Evolutionary conservation across 2,888 invertebrate species (phyloP), one percentile per base, ranked within the genome.

Genomic region (Crematogaster levior): DNA sequence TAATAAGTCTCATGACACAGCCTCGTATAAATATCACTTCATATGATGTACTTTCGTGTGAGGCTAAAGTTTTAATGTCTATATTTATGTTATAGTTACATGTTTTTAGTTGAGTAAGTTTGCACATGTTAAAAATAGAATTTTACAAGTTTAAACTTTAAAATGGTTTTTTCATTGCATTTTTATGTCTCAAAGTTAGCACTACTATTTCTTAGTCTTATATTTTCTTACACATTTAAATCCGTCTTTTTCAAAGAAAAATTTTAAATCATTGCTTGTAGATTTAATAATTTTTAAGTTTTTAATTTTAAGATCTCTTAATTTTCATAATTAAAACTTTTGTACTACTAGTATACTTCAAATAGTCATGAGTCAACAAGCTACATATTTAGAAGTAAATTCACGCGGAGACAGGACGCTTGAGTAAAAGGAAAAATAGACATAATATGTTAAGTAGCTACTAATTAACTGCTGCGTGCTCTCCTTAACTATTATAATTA

Each of bases 401-500:
- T 48, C 6, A 37, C 24, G 1, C n/a, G n/a, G n/a, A n/a, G n/a
- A n/a, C n/a, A n/a, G n/a, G n/a, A n/a, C n/a, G n/a, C n/a, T n/a
- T n/a, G n/a, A n/a, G n/a, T n/a, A n/a, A n/a, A n/a, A n/a, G n/a
- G n/a, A n/a, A 84, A 84, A 81, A 60, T 21, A 60, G 60, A 51
- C 60, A 43, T 51, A 75, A 86, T 84, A 65, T 83, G 75, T 85
- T 85, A 85, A 84, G 43, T n/a, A n/a, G n/a, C n/a, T n/a, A n/a
- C 46, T 65, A 60, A 58, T 61, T 40, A 65, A 48, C 84, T 87
- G 85, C 70, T 63, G 83, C 85, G 81, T 81, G 37, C 80, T 24
- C 75, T 61, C 58, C 30, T 61, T 34, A 83, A 81, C 85, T n/a
- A n/a, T n/a, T n/a, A n/a, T n/a, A n/a, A 82, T 88, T 86, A 89